Base-by-base conservation (phyloP, 2,797 vertebrate genomes). In the Balearica regulorum region DNA sequence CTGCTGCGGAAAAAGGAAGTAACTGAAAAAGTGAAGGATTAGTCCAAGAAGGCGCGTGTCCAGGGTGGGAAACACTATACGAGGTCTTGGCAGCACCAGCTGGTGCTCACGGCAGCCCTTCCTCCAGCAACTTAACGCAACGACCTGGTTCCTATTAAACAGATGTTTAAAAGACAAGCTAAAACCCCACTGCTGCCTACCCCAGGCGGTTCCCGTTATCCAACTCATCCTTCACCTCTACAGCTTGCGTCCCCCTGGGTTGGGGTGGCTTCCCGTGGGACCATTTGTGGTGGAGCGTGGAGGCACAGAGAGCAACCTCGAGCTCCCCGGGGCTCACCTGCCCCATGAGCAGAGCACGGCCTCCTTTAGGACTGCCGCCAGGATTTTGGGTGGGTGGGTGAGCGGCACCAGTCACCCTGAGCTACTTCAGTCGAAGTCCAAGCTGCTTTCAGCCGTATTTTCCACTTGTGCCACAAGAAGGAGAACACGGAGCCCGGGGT, bases 401-500 rank as follows among this genome's bases (percentile, higher is more conserved):
- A 54, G 57, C 5, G 1, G 33, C 48, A 33, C 28, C 11, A 1
- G 46, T 22, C 28, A 37, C 14, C 22, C 48, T 37, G 48, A 54
- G 58, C 48, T 54, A 11, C 17, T 62, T 26, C 33, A 17, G 37
- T 37, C 5, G 3, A 44, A 53, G 28, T 14, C 58, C 22, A 17
- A 72, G n/a, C 39, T 46, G 39, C 17, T 39, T 64, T 64, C 39
- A 29, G n/a, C n/a, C 4, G 0, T 33, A 9, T 83, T 71, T 83
- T 31, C 48, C 48, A 44, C 3, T 9, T 31, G 33, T 62, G 68
- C 33, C 33, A 14, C 58, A 37, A 44, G 39, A 71, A 71, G 39
- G 33, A 3, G 17, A 71, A 37, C 25, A 13, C 1, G 1, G 37
- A 29, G 16, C 4, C 12, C 0, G 5, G 13, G 33, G 20, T 16